Conservation (phyloP, 2,888 invertebrate genomes). For the Nymphalis polychloros region DNA sequence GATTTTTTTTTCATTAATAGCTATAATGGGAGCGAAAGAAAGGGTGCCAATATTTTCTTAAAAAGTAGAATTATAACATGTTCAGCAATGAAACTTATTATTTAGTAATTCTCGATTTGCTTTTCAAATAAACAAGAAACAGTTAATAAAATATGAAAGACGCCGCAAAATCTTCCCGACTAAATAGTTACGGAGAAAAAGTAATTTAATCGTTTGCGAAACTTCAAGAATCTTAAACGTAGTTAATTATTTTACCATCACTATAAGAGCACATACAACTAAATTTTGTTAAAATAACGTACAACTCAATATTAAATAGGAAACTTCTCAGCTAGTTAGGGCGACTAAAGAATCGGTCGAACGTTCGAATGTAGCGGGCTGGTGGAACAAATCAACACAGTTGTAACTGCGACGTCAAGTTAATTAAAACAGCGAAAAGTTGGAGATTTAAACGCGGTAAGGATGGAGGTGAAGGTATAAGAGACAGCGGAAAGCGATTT, state of each 20-base stretch:
- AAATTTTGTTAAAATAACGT: conserved; percentile 5
- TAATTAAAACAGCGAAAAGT: conserved; percentile 79
- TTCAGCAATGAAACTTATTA: too few relatives aligned
- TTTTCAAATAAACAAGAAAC: too few relatives aligned
- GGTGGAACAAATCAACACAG: conserved; percentile 66
- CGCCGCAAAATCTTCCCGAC: too few relatives aligned
- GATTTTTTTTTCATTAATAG: conserved; percentile 1
- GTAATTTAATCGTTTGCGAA: not conserved
- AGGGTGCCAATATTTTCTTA: not conserved
- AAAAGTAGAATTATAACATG: not conserved
- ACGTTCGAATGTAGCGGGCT: conserved; percentile 43
- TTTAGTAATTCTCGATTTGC: too few relatives aligned
- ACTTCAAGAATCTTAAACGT: not conserved
- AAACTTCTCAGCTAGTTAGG: conserved; percentile 36
- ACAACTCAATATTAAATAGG: conserved; percentile 33
- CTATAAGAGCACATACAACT: not conserved
- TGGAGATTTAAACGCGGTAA: conserved; percentile 66
- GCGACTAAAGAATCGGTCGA: conserved; percentile 43
- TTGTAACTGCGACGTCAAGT: conserved; percentile 76
- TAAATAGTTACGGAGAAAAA: not conserved
- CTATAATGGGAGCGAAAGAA: not conserved
- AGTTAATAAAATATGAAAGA: too few relatives aligned
- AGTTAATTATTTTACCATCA: not conserved
- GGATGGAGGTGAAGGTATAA: conserved; percentile 21
- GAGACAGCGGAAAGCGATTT: conserved; percentile 26